Conservation (phyloP, 2,888 invertebrate genomes). For the Nomada fabriciana region DNA sequence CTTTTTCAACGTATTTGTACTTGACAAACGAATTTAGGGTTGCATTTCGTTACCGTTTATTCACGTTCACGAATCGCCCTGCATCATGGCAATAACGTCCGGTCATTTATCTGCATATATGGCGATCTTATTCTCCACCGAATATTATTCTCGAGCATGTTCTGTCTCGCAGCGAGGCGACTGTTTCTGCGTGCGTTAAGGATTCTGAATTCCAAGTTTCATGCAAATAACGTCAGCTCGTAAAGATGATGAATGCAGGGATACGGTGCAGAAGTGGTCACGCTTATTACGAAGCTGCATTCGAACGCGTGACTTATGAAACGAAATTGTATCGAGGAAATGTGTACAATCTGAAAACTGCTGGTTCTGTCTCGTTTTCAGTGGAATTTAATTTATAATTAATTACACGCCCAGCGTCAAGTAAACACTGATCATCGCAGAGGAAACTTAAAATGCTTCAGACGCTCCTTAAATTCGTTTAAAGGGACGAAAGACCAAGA, state of each 20-base stretch:
- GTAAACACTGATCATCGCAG: too few species aligned
- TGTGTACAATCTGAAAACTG: background rate
- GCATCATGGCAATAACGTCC: conserved; percentile 28
- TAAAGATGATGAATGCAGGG: conserved; percentile 50
- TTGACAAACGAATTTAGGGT: conserved; percentile 25
- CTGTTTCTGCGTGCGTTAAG: conserved; percentile 35
- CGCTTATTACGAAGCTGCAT: conserved; percentile 33
- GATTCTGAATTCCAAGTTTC: conserved; percentile 52
- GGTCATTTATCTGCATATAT: conserved; percentile 43
- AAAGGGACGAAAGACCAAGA: conserved; percentile 5
- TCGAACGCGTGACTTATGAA: conserved; percentile 22
- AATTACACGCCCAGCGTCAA: background rate
- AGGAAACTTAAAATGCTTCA: conserved; percentile 2
- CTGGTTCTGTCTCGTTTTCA: background rate
- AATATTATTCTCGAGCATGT: conserved; percentile 52
- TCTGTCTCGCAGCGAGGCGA: conserved; percentile 20
- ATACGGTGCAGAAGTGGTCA: conserved; percentile 14
- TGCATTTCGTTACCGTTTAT: conserved; percentile 11
- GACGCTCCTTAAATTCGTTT: background rate
- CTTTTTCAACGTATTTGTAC: background rate
- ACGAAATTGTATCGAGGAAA: conserved; percentile 5
- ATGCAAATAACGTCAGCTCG: conserved; percentile 44
- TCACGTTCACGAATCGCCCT: conserved; percentile 31
- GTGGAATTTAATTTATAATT: conserved; percentile 7
- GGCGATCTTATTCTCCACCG: conserved; percentile 10